A percentile compares a stretch with the other conserved stretches of the same genome.
These are phyloP conservation scores for Sarcophaga caerulescens DNA, from an alignment of 2,888 invertebrate genomes.

Conservation along the genomic window DNA sequence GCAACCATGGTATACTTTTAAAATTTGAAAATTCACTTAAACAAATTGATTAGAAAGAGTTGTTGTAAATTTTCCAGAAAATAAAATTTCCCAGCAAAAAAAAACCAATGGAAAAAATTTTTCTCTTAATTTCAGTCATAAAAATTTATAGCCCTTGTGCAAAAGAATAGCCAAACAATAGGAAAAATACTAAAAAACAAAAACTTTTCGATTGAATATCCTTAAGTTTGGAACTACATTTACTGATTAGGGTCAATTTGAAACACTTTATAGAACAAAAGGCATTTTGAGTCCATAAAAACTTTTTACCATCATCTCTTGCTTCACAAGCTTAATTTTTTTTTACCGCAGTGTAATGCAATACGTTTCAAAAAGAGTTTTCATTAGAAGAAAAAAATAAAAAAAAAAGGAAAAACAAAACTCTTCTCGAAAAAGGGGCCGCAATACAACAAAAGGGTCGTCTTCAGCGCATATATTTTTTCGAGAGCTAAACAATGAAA, in stretches of 20 bases:
- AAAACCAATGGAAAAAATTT: neutral
- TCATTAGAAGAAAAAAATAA: too few species aligned
- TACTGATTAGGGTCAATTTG: conserved; percentile 65
- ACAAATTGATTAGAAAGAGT: conserved; percentile 45
- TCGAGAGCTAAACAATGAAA: conserved; percentile 55
- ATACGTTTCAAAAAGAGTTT: conserved; percentile 16
- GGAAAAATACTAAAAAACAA: neutral
- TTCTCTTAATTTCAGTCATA: conserved; percentile 7
- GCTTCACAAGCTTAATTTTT: neutral
- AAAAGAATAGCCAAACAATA: neutral
- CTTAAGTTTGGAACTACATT: conserved; percentile 69
- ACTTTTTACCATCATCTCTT: conserved; percentile 33
- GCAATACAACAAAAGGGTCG: conserved; percentile 35
- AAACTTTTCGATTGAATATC: conserved; percentile 14
- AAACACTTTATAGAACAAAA: conserved; percentile 48
- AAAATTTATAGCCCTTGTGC: conserved; percentile 11
- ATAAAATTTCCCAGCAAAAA: neutral
- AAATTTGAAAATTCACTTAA: conserved; percentile 8
- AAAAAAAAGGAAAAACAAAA: neutral
- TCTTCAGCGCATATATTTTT: neutral
- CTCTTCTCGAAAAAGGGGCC: conserved; percentile 12
- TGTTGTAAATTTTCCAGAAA: neutral
- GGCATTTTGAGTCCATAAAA: conserved; percentile 37
- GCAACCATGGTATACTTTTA: neutral
- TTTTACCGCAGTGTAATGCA: conserved; percentile 57